Percentiles rank a stretch among this genome's conserved stretches.
phyloP scores from a whole-genome alignment of 1,140 invertebrate species.

The Oreohelix idahoensis region DNA sequence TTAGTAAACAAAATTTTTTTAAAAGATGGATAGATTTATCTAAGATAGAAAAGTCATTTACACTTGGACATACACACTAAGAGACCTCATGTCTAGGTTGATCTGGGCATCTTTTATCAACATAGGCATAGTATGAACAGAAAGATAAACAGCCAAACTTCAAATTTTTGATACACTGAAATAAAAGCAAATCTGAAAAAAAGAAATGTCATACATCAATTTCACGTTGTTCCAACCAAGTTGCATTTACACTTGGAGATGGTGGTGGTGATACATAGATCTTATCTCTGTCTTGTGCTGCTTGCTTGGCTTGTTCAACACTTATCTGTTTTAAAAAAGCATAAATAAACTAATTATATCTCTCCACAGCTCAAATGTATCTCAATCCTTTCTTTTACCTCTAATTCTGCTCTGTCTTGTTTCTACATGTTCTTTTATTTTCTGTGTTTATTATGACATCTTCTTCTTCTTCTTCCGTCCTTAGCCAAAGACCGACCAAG shows the following conservation, averaged over 20 bases:
- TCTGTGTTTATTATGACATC: too few species aligned
- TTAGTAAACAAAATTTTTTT: too few species aligned
- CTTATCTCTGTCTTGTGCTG: slow-evolving; percentile 62
- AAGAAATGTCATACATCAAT: slow-evolving; percentile 55
- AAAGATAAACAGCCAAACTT: too few species aligned
- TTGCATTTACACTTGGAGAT: slow-evolving; percentile 57
- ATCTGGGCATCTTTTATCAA: too few species aligned
- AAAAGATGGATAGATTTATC: too few species aligned
- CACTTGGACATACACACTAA: background rate
- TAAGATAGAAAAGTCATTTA: too few species aligned
- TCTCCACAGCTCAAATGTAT: background rate
- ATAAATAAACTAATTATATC: background rate
- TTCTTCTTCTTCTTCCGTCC: too few species aligned
- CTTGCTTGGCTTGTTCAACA: slow-evolving; percentile 56
- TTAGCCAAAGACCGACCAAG: too few species aligned
- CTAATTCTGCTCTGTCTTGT: background rate
- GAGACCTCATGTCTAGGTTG: too few species aligned
- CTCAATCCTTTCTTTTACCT: background rate
- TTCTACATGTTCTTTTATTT: too few species aligned
- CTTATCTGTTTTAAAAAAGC: slow-evolving; percentile 46
- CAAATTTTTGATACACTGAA: too few species aligned
- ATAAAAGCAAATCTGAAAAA: background rate
- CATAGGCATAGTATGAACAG: too few species aligned
- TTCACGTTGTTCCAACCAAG: slow-evolving; percentile 67
- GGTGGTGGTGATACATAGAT: slow-evolving; percentile 68